Conservation (phyloP, 2,888 invertebrate genomes). For the Cybosia mesomella region DNA sequence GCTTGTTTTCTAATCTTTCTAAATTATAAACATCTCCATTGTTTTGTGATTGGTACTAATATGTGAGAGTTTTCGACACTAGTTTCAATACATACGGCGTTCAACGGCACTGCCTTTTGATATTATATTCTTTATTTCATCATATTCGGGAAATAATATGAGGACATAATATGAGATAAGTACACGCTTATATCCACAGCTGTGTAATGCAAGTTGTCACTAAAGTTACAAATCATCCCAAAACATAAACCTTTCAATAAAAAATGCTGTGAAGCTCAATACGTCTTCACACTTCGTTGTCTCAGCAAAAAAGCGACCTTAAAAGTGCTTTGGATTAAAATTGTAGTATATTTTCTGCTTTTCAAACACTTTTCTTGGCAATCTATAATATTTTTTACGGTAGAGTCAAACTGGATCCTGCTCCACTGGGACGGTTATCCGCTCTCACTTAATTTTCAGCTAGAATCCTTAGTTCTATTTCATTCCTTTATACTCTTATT, state of each 20-base stretch:
- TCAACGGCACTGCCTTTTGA: too few species aligned
- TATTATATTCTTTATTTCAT: too few species aligned
- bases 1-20: too few species aligned
- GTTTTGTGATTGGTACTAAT: too few species aligned
- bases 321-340: not conserved
- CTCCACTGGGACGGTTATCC: not conserved
- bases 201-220: too few species aligned
- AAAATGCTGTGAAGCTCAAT: not conserved
- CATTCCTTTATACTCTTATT: not conserved
- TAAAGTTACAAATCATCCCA: not conserved
- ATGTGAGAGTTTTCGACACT: too few species aligned
- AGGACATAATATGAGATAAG: too few species aligned
- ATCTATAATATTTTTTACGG: not conserved
- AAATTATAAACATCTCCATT: too few species aligned
- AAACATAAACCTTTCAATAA: too few species aligned
- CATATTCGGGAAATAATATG: too few species aligned
- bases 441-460: not conserved
- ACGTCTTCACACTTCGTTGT: not conserved
- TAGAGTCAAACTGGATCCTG: not conserved
- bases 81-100: too few species aligned
- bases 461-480: not conserved
- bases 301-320: not conserved
- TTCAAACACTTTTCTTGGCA: not conserved
- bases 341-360: not conserved
- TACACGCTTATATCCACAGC: too few species aligned